Evolutionary conservation across 1,140 invertebrate species (phyloP), one percentile per base, ranked within the genome.

Genomic region (Dinoponera quadriceps): DNA sequence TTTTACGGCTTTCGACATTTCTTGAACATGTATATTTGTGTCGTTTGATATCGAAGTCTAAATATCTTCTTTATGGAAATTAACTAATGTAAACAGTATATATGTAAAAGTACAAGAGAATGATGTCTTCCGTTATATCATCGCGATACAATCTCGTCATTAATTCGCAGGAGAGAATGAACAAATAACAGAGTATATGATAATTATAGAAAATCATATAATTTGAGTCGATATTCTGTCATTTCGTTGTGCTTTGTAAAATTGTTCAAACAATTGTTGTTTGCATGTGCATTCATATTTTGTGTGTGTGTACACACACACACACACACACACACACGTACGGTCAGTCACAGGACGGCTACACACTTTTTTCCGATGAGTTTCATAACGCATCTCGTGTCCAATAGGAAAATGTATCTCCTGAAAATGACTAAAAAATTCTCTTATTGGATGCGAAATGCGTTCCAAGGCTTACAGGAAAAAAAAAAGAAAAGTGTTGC

Each of bases 121-220:
- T 74, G 68, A 84, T 48, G 85, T 87, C 86, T 88, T 87, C 86
- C 85, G 69, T 87, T 87, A 87, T 87, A 87, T 22, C 59, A 88
- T 78, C 62, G 25, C 27, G 68, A 80, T 86, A 78, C 85, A 78
- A 68, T 88, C 55, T 73, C 55, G 33, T 59, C 38, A 80, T 48
- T n/a, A 20, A 54, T 48, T 55, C 57, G 14, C 44, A 49, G 9
- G 7, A 59, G 22, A n/a, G 4, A 29, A 69, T 48, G 11, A 18
- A 44, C 29, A 54, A 13, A 51, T 55, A 55, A 44, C 33, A 51
- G 54, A 73, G 11, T 33, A 16, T 66, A 38, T 68, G 38, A 48
- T 27, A 68, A 66, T 16, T 38, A 44, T 68, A 44, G 20, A 66
- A 55, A 63, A 77, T 57, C 13, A 29, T 55, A 54, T 78, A 0